Evolutionary conservation across 2,888 invertebrate genomes (phyloP), one percentile per base, ranked within the genome.

Genomic region (Cantharis rufa): DNA sequence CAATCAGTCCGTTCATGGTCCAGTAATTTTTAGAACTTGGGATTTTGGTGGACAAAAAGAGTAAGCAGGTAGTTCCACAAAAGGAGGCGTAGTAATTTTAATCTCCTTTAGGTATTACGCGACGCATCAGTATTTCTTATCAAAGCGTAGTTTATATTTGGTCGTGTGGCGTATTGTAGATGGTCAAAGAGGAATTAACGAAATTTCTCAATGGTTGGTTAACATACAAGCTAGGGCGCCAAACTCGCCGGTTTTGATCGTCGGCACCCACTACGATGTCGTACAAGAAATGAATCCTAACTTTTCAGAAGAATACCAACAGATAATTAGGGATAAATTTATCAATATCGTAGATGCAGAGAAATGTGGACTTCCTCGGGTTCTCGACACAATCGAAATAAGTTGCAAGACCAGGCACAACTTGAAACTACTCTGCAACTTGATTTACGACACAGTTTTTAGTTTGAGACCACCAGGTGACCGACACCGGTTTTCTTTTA

Each of bases 41-140:
- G 99, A 99, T 88, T 99, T 99, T 88, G 98, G 98, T 4, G 99
- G 99, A 0, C 99, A 98, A 89, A 94, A 94, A 86, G 99, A 99
- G 92, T 93, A 83, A 89, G 48, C 1, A 48, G 48, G 90, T 88
- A 69, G 16, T 70, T 10, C 15, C 15, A 69, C 15, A n/a, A 69
- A 9, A 62, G 24, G 9, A 11, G 21, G 15, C 62, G 9, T 13
- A 21, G 15, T 48, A 18, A 15, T 62, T 18, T 76, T 69, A n/a
- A 7, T 2, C 7, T 48, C 7, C 7, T 48, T n/a, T 48, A 93
- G 93, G 85, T 98, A 99, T 87, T 99, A 99, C 87, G 97, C 98
- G 0, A 99, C 99, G 0, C 99, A 99, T 90, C 98, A 99, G 87
- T 99, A 99, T 88, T 99, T 99, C 88, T 89, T 99, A 68, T 98